phyloP scores from a whole-genome alignment of 2,113 vertebrate genomes.

The Morone chrysops region DNA sequence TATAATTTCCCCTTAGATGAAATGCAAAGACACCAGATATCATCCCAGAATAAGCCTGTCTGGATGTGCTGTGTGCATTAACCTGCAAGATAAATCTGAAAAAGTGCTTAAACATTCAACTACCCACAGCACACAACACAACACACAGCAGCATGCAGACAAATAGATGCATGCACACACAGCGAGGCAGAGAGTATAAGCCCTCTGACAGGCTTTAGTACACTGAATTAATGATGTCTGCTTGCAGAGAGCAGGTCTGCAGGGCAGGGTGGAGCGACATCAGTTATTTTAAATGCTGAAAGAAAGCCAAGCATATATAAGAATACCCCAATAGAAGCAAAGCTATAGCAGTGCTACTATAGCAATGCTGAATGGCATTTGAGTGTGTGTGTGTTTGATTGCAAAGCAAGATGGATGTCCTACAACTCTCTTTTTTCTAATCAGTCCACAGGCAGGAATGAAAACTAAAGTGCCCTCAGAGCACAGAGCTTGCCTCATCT shows the following conservation, averaged over 20 bases:
- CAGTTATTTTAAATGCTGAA: constrained; percentile 69
- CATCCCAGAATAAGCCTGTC: constrained; percentile 22
- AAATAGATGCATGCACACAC: constrained; percentile 6
- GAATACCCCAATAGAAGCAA: constrained; percentile 35
- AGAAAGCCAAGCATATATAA: constrained; percentile 62
- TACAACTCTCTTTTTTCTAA: constrained; percentile 54
- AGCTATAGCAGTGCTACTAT: constrained; percentile 8
- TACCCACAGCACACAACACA: constrained; percentile 5
- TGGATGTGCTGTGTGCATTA: constrained; percentile 47
- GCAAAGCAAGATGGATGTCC: constrained; percentile 62
- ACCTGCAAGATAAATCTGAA: constrained; percentile 51
- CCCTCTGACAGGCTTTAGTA: constrained; percentile 63
- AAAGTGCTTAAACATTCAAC: constrained; percentile 31
- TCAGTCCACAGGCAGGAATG: constrained; percentile 46
- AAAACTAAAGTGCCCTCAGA: constrained; percentile 58
- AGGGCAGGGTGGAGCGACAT: constrained; percentile 51
- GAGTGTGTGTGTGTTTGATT: constrained; percentile 11
- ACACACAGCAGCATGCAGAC: constrained; percentile 11
- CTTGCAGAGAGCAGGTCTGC: constrained; percentile 41
- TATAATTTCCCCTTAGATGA: constrained; percentile 15
- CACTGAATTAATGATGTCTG: constrained; percentile 65
- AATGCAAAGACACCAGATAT: constrained; percentile 44
- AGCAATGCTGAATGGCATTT: neutral
- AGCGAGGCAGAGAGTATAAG: constrained; percentile 14
- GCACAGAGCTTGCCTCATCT: constrained; percentile 42